These are phyloP conservation scores for Pachyseris speciosa DNA, from an alignment of 64 coral and sea anemone genomes.

Conservation along the genomic window DNA sequence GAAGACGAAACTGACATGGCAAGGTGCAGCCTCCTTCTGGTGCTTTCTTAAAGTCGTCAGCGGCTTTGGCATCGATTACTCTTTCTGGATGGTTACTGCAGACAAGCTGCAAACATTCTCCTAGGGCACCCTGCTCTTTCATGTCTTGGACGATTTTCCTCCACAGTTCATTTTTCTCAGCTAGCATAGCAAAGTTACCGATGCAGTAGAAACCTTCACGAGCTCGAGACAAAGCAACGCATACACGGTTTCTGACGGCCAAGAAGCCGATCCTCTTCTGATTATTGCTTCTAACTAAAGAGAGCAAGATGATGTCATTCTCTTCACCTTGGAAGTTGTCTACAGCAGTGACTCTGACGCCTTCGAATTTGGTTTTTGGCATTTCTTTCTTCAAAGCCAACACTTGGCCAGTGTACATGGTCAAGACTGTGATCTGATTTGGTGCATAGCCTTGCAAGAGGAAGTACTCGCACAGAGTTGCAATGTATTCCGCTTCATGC, in stretches of 20 bases:
- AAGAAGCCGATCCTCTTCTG: slow-evolving; percentile 85
- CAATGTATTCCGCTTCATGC: slow-evolving; percentile 81
- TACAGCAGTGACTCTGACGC: slow-evolving; percentile 80
- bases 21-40: slow-evolving; percentile 77
- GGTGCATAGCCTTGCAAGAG: slow-evolving; percentile 77
- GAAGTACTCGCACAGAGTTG: slow-evolving; percentile 76
- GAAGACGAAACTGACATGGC: slow-evolving; percentile 72
- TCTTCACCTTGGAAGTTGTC: slow-evolving; percentile 98
- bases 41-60: slow-evolving; percentile 69
- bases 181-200: slow-evolving; percentile 67
- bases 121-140: slow-evolving; percentile 48
- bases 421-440: slow-evolving; percentile 76
- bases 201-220: slow-evolving; percentile 83
- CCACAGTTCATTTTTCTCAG: slow-evolving; percentile 67
- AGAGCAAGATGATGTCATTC: slow-evolving; percentile 90
- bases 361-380: slow-evolving; percentile 71
- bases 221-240: slow-evolving; percentile 88
- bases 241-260: slow-evolving; percentile 73
- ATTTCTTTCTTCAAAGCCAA: slow-evolving; percentile 58
- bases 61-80: slow-evolving; percentile 32
- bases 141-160: slow-evolving; percentile 48
- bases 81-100: slow-evolving; percentile 63
- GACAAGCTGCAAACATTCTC: slow-evolving; percentile 35
- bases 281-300: slow-evolving; percentile 79
- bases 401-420: slow-evolving; percentile 83